Base-by-base conservation (phyloP, 2,888 invertebrate genomes). In the Drosophila barbarae region DNA sequence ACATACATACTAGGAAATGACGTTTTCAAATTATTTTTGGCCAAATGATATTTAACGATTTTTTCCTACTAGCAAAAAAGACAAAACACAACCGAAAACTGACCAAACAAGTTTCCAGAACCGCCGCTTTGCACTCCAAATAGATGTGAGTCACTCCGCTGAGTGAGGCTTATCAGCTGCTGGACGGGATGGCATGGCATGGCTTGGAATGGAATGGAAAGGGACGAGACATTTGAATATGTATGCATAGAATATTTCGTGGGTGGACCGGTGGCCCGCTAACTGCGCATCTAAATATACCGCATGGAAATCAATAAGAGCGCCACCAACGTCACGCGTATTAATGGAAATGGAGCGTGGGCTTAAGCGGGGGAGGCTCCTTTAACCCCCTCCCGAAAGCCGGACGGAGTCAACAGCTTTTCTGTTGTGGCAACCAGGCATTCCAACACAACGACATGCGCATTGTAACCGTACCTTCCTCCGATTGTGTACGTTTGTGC, bases 351-450 rank as follows among this genome's bases (percentile, higher is more conserved):
- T 35, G 60, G 74, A 61, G 63, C 58, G 83, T 78, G 73, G 79
- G 26, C 39, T 26, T 12, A 15, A 18, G 12, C 10, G 36, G 35
- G 34, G 41, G 60, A 21, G 36, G n/a, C 52, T 51, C 39, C 52
- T 36, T 41, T 30, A 41, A 28, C 30, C 51, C 32, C 52, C 13
- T 26, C 21, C 23, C 23, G 23, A 41, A 53, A 57, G 57, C 63
- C 63, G 70, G 69, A 81, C 73, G 68, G 67, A 78, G 79, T 72
- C 84, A 79, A 79, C 84, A 74, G 73, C 66, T 65, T 70, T 78
- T 84, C 64, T 78, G 73, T 79, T 79, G 79, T 79, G 84, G 84
- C 78, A 79, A 79, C 84, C 84, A 67, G 72, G 68, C 61, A 83
- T 73, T 73, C 72, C 68, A 73, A 47, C 68, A 77, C 61, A 38